These are phyloP conservation scores for Aldrovandia affinis DNA, from an alignment of 2,797 vertebrate genomes.

Conservation along the genomic window DNA sequence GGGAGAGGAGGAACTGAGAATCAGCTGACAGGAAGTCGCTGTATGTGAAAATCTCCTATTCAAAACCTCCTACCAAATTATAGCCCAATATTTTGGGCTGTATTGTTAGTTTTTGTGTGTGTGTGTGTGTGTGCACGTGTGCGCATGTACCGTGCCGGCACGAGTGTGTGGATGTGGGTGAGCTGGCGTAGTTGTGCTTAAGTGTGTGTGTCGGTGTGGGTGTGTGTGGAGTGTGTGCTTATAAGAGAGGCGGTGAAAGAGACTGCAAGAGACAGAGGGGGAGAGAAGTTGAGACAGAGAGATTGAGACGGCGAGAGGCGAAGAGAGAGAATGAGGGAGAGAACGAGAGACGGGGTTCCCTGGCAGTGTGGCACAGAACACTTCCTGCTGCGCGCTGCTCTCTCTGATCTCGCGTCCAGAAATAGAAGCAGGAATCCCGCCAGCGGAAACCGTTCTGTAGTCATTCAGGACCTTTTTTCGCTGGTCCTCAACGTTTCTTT, in stretches of 20 bases:
- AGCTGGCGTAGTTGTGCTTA: no score
- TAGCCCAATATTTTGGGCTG: background rate
- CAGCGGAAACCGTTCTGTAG: constrained; percentile 63
- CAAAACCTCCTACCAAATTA: constrained; percentile 4
- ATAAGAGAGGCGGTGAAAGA: constrained; percentile 14
- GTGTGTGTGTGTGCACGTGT: background rate
- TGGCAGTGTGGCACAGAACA: constrained; percentile 22
- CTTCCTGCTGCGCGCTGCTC: constrained; percentile 45
- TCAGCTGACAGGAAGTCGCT: constrained; percentile 67
- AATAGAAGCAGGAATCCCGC: constrained; percentile 55
- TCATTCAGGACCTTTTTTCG: constrained; percentile 51
- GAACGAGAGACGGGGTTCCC: background rate
- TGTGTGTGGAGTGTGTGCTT: background rate
- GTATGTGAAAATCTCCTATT: constrained; percentile 53
- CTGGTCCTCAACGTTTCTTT: constrained; percentile 41
- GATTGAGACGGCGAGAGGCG: constrained; percentile 10
- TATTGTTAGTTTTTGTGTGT: background rate
- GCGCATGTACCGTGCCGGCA: background rate
- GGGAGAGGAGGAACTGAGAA: constrained; percentile 68
- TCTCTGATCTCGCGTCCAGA: constrained; percentile 54
- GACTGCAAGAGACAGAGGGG: constrained; percentile 23
- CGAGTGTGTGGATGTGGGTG: no score
- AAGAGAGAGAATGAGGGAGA: background rate
- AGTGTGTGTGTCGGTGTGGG: background rate
- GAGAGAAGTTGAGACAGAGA: constrained; percentile 27